Evolutionary conservation across 1,140 invertebrate genomes (phyloP), one percentile per base, ranked within the genome.

Genomic region (Diorhabda carinulata): DNA sequence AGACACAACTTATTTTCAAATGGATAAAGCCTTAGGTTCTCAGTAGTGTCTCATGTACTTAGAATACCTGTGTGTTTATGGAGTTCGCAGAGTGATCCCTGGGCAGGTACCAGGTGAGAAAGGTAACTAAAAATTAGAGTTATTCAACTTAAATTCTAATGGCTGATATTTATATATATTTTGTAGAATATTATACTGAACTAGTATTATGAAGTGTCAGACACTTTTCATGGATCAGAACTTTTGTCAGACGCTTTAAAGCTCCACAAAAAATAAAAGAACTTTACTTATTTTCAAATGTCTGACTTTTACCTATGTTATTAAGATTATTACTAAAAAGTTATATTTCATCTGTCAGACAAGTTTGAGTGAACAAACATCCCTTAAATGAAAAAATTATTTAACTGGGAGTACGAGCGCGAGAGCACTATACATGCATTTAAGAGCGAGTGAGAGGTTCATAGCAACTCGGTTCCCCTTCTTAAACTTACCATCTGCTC

Each of bases 331-430:
- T 25, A 25, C 25, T 25, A 25, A 25, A 25, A 25, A 25, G 25
- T 25, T 25, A 25, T 25, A 25, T 25, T 25, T 25, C 2, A 25
- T 25, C 25, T 25, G 25, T 25, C 25, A 25, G 25, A 25, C 25
- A 25, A 66, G 42, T 58, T 66, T 4, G 52, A 59, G 6, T 58
- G 65, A 66, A 45, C 64, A 66, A 66, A 66, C 64, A 66, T 58
- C 56, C 64, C 52, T 10, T 66, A 42, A 58, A 64, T 41, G 57
- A 2, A 57, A 57, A 66, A 66, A 57, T 57, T 66, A 66, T 57
- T 58, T 45, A 66, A 10, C 57, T 45, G 43, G 10, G 43, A 58
- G 64, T 43, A 4, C 40, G 64, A 66, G 64, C 56, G 52, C 56
- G 56, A 66, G 57, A 66, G 64, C 56, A 58, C 57, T 66, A 58